phyloP scores from a whole-genome alignment of 2,113 vertebrate genomes.

The Tiliqua scincoides region DNA sequence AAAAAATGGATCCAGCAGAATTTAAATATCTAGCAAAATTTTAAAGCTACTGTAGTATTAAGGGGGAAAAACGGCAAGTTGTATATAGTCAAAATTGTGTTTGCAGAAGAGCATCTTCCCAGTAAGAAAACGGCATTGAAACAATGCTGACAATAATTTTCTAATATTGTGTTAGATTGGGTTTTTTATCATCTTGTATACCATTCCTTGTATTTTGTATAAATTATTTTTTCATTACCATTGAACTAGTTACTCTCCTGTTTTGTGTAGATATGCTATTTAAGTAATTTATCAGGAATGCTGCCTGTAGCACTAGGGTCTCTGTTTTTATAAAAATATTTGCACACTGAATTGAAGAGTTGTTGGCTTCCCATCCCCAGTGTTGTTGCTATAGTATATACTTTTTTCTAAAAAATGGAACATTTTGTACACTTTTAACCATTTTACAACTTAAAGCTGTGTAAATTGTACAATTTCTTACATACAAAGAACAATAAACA shows the following conservation, averaged over 20 bases:
- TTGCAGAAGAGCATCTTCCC: conserved; percentile 81
- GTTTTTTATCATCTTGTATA: conserved; percentile 83
- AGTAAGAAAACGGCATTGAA: conserved; percentile 82
- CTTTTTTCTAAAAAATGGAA: conserved; percentile 79
- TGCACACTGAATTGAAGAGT: conserved; percentile 96
- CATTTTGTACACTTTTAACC: conserved; percentile 92
- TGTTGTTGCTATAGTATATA: conserved; percentile 81
- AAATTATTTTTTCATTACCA: conserved; percentile 93
- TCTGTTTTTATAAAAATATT: conserved; percentile 99
- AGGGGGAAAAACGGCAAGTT: conserved; percentile 77
- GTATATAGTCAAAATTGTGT: conserved; percentile 90
- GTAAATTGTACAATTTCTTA: conserved; percentile 79
- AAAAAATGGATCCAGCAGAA: conserved; percentile 82
- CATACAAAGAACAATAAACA: conserved; percentile 81
- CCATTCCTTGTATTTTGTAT: conserved; percentile 89
- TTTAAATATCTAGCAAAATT: conserved; percentile 84
- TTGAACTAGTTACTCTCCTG: conserved; percentile 88
- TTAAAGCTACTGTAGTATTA: conserved; percentile 89
- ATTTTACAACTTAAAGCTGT: conserved; percentile 82
- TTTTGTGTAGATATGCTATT: conserved; percentile 99
- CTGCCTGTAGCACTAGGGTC: conserved; percentile 91
- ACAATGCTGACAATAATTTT: conserved; percentile 78
- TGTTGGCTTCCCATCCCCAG: conserved; percentile 71
- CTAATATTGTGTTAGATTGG: conserved; percentile 76
- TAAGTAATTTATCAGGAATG: conserved; percentile 99